These are phyloP conservation scores for Agapornis canus DNA, from an alignment of 2,797 vertebrate genomes.

Conservation along the genomic window DNA sequence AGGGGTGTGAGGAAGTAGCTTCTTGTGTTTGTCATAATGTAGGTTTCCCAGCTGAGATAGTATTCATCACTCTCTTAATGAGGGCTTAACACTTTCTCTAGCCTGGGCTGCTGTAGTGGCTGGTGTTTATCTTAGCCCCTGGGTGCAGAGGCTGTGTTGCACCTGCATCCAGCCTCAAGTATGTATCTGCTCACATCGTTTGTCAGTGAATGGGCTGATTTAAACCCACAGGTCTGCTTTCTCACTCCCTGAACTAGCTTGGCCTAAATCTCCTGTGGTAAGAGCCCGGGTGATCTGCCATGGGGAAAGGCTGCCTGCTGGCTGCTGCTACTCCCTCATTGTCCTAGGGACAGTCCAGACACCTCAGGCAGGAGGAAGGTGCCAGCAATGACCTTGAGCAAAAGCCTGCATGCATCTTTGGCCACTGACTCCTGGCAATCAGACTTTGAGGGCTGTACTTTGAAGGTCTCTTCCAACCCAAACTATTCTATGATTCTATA, in stretches of 20 bases:
- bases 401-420: background rate
- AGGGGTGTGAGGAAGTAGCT: background rate
- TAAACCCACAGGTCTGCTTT: background rate
- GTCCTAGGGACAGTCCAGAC: background rate
- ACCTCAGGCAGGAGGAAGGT: background rate
- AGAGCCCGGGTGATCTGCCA: fast-evolving
- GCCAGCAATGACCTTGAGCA: background rate
- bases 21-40: background rate
- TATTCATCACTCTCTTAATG: background rate
- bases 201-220: background rate
- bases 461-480: background rate
- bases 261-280: background rate
- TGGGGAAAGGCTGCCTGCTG: background rate
- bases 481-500: background rate
- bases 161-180: background rate
- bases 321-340: background rate
- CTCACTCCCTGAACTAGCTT: background rate
- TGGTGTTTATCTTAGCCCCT: background rate
- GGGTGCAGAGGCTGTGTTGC: background rate
- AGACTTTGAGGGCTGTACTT: background rate
- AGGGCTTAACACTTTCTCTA: background rate
- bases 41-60: background rate
- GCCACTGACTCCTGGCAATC: background rate
- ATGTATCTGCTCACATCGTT: background rate
- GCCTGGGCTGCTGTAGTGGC: background rate